Percentiles rank a stretch among this genome's conserved stretches.
phyloP scores from a whole-genome alignment of 2,888 invertebrate genomes.

The Dexiosoma caninum region DNA sequence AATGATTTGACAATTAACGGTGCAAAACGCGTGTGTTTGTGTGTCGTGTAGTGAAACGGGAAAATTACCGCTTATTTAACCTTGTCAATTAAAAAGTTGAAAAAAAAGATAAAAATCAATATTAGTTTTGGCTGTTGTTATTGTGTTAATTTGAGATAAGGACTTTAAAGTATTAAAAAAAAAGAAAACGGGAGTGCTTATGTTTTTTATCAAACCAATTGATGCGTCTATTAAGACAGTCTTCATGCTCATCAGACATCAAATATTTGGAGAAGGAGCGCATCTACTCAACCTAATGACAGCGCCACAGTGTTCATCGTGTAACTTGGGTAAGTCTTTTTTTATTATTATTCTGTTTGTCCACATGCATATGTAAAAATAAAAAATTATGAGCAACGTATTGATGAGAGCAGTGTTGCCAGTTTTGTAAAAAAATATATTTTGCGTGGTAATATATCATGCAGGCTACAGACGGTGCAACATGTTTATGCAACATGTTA shows the following conservation, averaged over 20 bases:
- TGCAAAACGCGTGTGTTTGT: background rate
- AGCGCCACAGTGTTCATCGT: background rate
- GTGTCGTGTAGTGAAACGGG: background rate
- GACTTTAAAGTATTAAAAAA: constrained; percentile 1
- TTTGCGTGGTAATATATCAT: too few species aligned
- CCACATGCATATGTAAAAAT: too few species aligned
- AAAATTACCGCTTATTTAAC: constrained; percentile 13
- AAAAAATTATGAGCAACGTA: too few species aligned
- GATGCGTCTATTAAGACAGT: background rate
- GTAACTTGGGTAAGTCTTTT: constrained; percentile 1
- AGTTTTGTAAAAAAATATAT: too few species aligned
- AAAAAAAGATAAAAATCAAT: background rate
- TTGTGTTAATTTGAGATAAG: constrained; percentile 29
- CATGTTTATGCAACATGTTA: too few species aligned
- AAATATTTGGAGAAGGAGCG: constrained; percentile 1
- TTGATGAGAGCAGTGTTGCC: too few species aligned
- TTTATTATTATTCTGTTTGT: background rate
- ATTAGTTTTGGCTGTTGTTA: background rate
- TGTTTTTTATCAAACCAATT: background rate
- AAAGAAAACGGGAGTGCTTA: background rate
- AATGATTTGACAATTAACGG: constrained; percentile 49
- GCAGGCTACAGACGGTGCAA: too few species aligned
- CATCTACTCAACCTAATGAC: background rate
- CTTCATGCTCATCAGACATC: background rate
- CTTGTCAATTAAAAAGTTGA: constrained; percentile 28